Conservation (phyloP, 2,797 vertebrate species). For the Rhinogobio ventralis region DNA sequence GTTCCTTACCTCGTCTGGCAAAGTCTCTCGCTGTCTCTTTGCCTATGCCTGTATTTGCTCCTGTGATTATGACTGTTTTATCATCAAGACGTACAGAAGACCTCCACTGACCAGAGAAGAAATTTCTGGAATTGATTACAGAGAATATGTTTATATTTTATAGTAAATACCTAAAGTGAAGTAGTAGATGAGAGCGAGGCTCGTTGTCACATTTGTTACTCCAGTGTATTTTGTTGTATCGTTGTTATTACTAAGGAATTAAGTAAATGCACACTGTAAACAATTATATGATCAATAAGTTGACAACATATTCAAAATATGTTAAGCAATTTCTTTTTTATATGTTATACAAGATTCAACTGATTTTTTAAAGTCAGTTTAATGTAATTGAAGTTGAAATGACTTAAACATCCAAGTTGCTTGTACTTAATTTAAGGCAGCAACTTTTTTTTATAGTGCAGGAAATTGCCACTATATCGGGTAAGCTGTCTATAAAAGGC, state of each 20-base stretch:
- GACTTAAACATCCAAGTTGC: too few relatives aligned
- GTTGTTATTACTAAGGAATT: background rate
- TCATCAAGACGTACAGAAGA: constrained; percentile 76
- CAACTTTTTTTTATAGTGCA: too few relatives aligned
- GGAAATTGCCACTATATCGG: background rate
- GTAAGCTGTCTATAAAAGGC: too few relatives aligned
- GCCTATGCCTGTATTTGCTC: constrained; percentile 82
- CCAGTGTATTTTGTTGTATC: background rate
- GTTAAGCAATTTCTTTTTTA: too few relatives aligned
- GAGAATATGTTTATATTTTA: background rate
- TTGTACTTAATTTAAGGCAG: too few relatives aligned
- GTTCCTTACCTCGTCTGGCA: constrained; percentile 76
- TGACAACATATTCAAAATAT: too few relatives aligned
- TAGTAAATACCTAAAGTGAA: background rate
- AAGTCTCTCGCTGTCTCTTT: constrained; percentile 81
- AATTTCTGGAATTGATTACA: constrained; percentile 49
- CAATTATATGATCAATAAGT: too few relatives aligned
- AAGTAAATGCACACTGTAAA: background rate
- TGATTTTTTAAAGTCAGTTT: too few relatives aligned
- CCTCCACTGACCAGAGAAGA: constrained; percentile 73
- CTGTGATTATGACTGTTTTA: constrained; percentile 80
- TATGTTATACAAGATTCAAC: too few relatives aligned
- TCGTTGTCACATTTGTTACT: background rate
- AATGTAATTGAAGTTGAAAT: too few relatives aligned
- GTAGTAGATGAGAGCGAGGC: background rate